Base-by-base conservation (phyloP, 2,797 vertebrate genomes). In the Danio aesculapii region DNA sequence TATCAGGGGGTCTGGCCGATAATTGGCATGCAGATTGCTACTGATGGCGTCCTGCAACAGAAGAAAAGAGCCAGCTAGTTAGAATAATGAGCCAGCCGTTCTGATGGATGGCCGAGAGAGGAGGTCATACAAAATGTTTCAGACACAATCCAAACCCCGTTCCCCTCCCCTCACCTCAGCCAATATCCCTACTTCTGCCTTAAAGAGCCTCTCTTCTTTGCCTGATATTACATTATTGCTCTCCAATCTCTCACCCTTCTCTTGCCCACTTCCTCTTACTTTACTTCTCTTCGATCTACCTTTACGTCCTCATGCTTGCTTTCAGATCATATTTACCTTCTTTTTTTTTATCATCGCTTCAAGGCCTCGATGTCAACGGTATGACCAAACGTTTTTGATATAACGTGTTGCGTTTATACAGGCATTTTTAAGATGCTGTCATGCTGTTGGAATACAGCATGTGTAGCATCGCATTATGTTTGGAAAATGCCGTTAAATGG, bases 11-110 rank as follows among this genome's bases (percentile, higher is more conserved):
- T 97, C 97, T 96, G 95, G 95, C 93, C 75, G 81, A 96, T 99
- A 99, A 99, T 99, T 99, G 98, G 97, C 97, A 99, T 99, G 98
- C 98, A 98, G 98, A 99, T 99, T 98, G 98, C 96, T 95, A 97
- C 96, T 95, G 95, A 96, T 97, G 96, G 97, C 94, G 94, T 96
- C 94, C 95, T 92, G 95, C 95, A 92, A 92, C 94, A 92, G 90
- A 91, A 97, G 95, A 96, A 97, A 96, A 95, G 95, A 94, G 92
- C 92, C 91, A 92, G 95, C 96, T 97, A 91, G 94, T 97, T 97
- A 97, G 96, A 99, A 97, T 97, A 96, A 99, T 96, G 97, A 97
- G 97, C 92, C 94, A 90, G 93, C 87, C 94, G 86, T 94, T 92
- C 96, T 99, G 98, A 99, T 98, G 97, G 97, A 98, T 98, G 96